Percentiles rank a stretch among this genome's conserved stretches.
phyloP scores from a whole-genome alignment of 1,140 invertebrate genomes.

The Colletes gigas region DNA sequence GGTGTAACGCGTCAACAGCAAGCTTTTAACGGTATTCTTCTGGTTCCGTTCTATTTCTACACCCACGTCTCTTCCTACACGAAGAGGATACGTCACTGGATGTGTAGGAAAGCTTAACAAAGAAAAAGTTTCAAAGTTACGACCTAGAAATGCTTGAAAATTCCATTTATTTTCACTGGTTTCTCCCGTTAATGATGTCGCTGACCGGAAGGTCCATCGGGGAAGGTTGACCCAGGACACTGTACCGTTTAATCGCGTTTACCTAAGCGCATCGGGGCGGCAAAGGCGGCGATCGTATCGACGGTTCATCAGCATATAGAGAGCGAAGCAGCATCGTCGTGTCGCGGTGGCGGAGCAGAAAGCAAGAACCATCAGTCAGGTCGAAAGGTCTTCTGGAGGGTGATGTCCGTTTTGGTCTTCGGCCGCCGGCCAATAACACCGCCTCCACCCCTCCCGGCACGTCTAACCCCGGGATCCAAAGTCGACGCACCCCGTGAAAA shows the following conservation, averaged over 20 bases:
- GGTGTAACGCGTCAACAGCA: not conserved
- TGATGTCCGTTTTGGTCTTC: constrained; percentile 78
- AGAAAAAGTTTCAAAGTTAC: no score
- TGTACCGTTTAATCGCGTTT: constrained; percentile 9
- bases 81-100: no score
- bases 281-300: constrained; percentile 52
- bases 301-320: constrained; percentile 77
- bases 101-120: no score
- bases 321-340: constrained; percentile 5
- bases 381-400: constrained; percentile 65
- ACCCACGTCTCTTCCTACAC: not conserved
- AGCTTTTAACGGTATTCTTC: constrained; percentile 17
- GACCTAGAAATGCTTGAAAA: no score
- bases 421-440: constrained; percentile 78
- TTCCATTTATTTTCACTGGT: no score
- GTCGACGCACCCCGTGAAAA: constrained; percentile 78
- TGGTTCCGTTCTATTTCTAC: constrained; percentile 4
- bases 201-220: no score
- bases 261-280: constrained; percentile 1
- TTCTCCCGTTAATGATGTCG: no score
- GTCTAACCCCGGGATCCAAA: constrained; percentile 67
- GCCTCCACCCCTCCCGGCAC: constrained; percentile 20
- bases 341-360: constrained; percentile 39
- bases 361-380: constrained; percentile 79
- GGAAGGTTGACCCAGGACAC: not conserved